Evolutionary conservation across 2,888 invertebrate genomes (phyloP), one percentile per base, ranked within the genome.

Genomic region (Sphinx pinastri): DNA sequence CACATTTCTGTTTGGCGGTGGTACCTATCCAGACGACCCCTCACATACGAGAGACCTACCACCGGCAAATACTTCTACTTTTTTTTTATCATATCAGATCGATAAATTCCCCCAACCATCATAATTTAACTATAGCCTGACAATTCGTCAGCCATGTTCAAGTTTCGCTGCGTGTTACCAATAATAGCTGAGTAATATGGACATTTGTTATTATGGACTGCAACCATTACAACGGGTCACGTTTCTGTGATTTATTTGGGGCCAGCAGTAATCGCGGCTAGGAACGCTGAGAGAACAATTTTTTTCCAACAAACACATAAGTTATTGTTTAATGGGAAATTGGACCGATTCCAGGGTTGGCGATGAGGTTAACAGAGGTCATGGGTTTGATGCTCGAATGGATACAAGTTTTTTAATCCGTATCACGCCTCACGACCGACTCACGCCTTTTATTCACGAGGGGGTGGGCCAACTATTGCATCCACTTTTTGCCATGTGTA

Each of bases 141-240:
- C 47, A 60, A 63, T 49, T 13, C 63, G 47, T 49, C 12, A 63
- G 47, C 47, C 13, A 47, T 47, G 63, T 19, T 63, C 63, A 63
- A 49, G 19, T 63, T 63, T 63, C 63, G 19, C 63, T 19, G 47
- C 63, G 47, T 63, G 63, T 63, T 63, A 47, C 63, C 63, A 63
- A 63, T 63, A 63, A 49, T 63, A 19, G 63, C 19, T 16, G 14
- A 49, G 63, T 63, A 63, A 63, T 63, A 63, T 47, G 63, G 49
- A 19, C 63, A 63, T 63, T 63, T 63, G 63, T 63, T 63, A 63
- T 63, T 49, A 63, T 63, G 13, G 19, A 63, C 63, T 63, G 63
- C 63, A 63, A 63, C 63, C 49, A 63, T 63, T 49, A 63, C 63
- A 49, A 63, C 63, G 63, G 63, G 63, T 63, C 63, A 63, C 63